A percentile compares a stretch with the other conserved stretches of the same genome.
phyloP scores from a whole-genome alignment of 2,888 invertebrate genomes.

The Drosophila neoperkinsi region DNA sequence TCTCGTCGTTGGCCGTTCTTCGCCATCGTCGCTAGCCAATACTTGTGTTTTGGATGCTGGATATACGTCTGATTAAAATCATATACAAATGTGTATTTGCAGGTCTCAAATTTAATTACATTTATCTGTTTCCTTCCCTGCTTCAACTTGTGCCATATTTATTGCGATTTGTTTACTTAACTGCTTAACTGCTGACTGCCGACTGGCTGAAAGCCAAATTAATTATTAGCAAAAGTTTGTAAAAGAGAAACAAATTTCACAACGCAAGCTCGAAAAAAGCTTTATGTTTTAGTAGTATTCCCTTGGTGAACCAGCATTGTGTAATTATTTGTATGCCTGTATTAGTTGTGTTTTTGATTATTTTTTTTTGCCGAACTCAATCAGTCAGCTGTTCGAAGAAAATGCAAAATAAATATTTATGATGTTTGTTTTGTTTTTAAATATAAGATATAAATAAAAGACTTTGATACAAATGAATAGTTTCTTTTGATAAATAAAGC shows the following conservation, averaged over 20 bases:
- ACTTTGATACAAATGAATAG: background rate
- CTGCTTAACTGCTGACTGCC: slow-evolving; percentile 12
- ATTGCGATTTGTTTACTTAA: background rate
- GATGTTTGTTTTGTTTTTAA: background rate
- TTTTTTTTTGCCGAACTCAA: background rate
- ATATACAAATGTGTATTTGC: background rate
- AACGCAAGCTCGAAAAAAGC: slow-evolving; percentile 3
- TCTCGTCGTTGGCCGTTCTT: background rate
- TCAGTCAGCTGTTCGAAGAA: background rate
- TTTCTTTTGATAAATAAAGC: background rate
- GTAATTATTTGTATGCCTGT: background rate
- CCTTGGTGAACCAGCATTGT: background rate
- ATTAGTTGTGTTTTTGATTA: background rate
- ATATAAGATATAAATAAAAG: background rate
- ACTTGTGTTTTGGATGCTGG: slow-evolving; percentile 6
- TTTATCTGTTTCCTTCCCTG: background rate
- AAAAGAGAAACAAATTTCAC: slow-evolving; percentile 12
- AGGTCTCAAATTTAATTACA: slow-evolving; percentile 3
- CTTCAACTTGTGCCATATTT: background rate
- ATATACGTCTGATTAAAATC: background rate
- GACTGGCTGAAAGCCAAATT: background rate
- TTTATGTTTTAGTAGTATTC: background rate
- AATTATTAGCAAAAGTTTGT: slow-evolving; percentile 10
- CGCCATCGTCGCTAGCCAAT: slow-evolving; percentile 30
- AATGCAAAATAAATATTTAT: background rate